These are phyloP conservation scores for Conchocele bisecta DNA, from an alignment of 2,888 invertebrate genomes.

Conservation along the genomic window DNA sequence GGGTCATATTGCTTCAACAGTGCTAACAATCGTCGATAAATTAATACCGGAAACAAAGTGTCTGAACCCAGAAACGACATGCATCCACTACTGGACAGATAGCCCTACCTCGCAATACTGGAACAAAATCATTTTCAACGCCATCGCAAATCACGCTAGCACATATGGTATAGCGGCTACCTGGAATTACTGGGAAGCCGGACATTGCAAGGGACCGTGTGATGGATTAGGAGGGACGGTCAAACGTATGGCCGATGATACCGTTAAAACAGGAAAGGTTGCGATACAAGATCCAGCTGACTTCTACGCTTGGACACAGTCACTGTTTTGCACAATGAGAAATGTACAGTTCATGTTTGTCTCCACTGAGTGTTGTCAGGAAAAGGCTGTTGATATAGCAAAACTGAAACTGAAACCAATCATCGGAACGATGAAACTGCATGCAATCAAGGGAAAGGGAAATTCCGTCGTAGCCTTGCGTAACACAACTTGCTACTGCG, in stretches of 20 bases:
- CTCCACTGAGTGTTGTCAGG: no score
- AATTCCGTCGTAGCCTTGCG: no score
- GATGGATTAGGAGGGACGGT: constrained; percentile 2
- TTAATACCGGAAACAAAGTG: constrained; percentile 1
- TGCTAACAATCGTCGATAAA: constrained; percentile 8
- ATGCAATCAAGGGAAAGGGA: no score
- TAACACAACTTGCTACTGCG: no score
- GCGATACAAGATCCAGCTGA: constrained; percentile 7
- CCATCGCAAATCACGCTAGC: neutral
- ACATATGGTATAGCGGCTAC: neutral
- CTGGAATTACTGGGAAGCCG: neutral
- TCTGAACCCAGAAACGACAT: neutral
- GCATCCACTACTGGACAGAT: constrained; percentile 27
- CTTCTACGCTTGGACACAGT: constrained; percentile 3
- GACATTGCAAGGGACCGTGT: neutral
- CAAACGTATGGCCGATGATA: constrained; percentile 3
- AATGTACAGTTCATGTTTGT: neutral
- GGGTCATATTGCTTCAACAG: constrained; percentile 6
- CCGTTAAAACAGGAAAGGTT: constrained; percentile 6
- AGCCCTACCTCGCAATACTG: constrained; percentile 14
- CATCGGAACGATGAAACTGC: no score
- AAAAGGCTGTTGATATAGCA: no score
- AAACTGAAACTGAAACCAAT: no score
- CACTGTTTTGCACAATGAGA: neutral
- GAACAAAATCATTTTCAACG: constrained; percentile 3